Conservation (phyloP, 1,140 invertebrate species). For the Ceratosolen solmsi region DNA sequence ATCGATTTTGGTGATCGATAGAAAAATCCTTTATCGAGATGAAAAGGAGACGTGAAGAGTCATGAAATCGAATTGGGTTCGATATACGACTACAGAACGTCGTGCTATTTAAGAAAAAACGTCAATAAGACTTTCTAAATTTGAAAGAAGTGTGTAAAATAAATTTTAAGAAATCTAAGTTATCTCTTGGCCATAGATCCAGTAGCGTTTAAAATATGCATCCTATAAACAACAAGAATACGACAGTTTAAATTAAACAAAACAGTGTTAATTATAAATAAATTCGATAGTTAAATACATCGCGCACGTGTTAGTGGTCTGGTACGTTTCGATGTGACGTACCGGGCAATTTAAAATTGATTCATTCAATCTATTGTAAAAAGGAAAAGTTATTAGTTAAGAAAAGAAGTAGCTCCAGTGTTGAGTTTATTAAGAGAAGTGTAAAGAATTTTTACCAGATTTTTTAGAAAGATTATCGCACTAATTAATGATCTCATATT, state of each 20-base stretch:
- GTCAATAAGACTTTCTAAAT: background rate
- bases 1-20: background rate
- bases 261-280: background rate
- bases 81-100: background rate
- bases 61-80: background rate
- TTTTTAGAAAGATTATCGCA: too few relatives aligned
- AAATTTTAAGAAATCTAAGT: too few relatives aligned
- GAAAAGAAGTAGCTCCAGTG: background rate
- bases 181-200: too few relatives aligned
- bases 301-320: slow-evolving; percentile 10
- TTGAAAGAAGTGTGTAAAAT: too few relatives aligned
- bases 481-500: too few relatives aligned
- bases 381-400: background rate
- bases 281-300: background rate
- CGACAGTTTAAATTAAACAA: background rate
- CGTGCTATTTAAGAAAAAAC: background rate
- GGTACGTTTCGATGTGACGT: slow-evolving; percentile 4
- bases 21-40: background rate
- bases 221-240: too few relatives aligned
- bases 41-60: slow-evolving; percentile 36
- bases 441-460: slow-evolving; percentile 23
- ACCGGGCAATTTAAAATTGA: slow-evolving; percentile 17
- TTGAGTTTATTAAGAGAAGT: slow-evolving; percentile 45
- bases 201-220: too few relatives aligned
- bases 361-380: background rate